Conservation (phyloP, 2,113 vertebrate species). For the Noctilio leporinus region DNA sequence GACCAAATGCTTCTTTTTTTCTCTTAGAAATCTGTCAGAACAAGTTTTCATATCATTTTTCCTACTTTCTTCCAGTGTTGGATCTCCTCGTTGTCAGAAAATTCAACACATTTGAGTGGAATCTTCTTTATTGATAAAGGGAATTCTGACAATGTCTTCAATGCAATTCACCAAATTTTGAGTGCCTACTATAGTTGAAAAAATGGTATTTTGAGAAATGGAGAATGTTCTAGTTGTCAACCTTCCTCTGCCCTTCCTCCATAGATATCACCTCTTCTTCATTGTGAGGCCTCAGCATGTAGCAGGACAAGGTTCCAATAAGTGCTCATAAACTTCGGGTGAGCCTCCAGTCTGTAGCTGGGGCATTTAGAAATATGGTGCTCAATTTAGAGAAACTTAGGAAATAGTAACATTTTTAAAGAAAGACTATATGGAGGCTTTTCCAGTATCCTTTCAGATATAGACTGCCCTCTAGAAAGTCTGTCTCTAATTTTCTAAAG, state of each 20-base stretch:
- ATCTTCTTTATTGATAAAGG: background rate
- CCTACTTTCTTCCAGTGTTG: background rate
- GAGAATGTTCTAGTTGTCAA: background rate
- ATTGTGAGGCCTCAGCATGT: background rate
- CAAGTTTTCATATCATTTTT: background rate
- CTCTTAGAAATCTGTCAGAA: background rate
- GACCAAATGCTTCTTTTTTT: background rate
- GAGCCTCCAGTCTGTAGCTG: background rate
- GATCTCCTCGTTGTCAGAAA: background rate
- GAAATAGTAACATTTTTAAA: background rate
- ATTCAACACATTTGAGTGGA: too few relatives aligned
- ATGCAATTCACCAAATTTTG: background rate
- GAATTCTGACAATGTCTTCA: background rate
- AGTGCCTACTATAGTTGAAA: background rate
- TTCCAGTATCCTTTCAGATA: background rate
- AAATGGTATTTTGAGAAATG: background rate
- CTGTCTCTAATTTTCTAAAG: background rate
- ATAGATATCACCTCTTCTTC: background rate
- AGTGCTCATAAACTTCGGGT: background rate
- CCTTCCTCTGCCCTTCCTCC: fast-evolving
- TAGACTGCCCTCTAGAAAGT: background rate
- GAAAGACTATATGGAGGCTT: background rate
- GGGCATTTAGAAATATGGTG: background rate
- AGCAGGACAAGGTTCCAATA: background rate
- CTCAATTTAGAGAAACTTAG: background rate